Evolutionary conservation across 2,888 invertebrate genomes (phyloP).

Genomic region (Callyntrura sp.): DNA sequence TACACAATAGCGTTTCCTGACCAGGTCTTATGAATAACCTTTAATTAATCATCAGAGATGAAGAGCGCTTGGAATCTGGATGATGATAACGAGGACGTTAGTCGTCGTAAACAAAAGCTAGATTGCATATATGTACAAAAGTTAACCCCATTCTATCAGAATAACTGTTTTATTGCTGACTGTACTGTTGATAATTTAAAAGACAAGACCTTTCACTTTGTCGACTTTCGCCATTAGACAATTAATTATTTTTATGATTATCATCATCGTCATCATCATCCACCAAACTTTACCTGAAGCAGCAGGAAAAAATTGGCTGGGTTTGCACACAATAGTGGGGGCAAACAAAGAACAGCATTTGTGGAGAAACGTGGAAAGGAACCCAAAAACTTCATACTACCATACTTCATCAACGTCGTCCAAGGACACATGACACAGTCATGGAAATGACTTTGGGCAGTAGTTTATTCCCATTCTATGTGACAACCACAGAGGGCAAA

Average conservation of each 20-base stretch:
- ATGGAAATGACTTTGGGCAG: neutral
- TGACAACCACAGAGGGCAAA: neutral
- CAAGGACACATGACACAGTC: slow-evolving; percentile 24
- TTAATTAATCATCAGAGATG: slow-evolving; percentile 22
- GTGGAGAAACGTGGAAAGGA: neutral
- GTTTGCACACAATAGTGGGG: too few species aligned
- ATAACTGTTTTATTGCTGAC: neutral
- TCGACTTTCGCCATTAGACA: neutral
- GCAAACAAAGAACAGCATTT: neutral
- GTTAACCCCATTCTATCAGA: neutral
- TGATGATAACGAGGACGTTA: neutral
- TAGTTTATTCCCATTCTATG: neutral
- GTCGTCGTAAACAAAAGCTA: neutral
- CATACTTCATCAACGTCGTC: neutral
- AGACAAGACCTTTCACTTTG: slow-evolving; percentile 24
- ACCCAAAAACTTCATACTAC: neutral
- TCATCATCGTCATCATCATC: neutral
- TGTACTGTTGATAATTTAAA: slow-evolving; percentile 25
- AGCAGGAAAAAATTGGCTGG: neutral
- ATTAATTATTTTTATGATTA: slow-evolving; percentile 21
- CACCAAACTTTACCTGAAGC: neutral
- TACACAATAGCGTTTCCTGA: slow-evolving; percentile 20
- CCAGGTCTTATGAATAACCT: slow-evolving; percentile 1
- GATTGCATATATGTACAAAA: neutral
- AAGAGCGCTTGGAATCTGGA: slow-evolving; percentile 4